Percentiles rank a stretch among this genome's conserved stretches.
Conservation (phyloP, 2,888 invertebrate genomes). For the Pilophorus perplexus region DNA sequence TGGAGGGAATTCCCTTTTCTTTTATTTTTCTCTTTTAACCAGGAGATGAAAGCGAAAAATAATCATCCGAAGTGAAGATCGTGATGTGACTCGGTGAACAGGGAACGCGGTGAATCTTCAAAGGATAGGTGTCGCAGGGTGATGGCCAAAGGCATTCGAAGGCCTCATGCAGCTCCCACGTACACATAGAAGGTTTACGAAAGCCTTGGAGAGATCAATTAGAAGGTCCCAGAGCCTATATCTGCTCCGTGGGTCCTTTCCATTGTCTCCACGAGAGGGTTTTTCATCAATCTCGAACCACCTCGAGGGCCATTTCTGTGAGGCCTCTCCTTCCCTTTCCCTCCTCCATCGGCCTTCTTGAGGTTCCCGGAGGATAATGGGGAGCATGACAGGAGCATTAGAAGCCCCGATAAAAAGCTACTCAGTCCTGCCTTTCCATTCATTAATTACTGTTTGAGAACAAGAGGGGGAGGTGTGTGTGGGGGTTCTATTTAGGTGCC, state of each 20-base stretch:
- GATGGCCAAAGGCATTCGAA: constrained; percentile 22
- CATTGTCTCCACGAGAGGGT: constrained; percentile 37
- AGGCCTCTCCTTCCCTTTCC: not conserved
- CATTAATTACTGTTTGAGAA: constrained; percentile 29
- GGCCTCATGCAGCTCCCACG: constrained; percentile 19
- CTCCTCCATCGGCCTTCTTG: not conserved
- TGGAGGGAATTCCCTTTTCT: too few relatives aligned
- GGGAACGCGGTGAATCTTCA: constrained; percentile 12
- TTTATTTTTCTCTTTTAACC: too few relatives aligned
- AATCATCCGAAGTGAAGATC: constrained; percentile 3
- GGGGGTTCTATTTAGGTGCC: constrained; percentile 30
- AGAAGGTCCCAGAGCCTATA: constrained; percentile 34
- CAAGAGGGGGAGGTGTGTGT: too few relatives aligned
- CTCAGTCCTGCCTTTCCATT: constrained; percentile 37
- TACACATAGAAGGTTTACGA: constrained; percentile 24
- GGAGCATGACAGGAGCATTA: constrained; percentile 38
- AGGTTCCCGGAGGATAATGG: constrained; percentile 20
- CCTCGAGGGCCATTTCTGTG: too few relatives aligned
- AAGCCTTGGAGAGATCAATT: constrained; percentile 28
- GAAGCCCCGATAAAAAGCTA: constrained; percentile 35
- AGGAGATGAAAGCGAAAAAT: too few relatives aligned
- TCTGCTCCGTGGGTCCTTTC: constrained; percentile 18
- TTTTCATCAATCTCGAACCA: constrained; percentile 37
- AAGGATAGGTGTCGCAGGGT: constrained; percentile 21
- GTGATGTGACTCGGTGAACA: constrained; percentile 15